Percentiles rank a stretch among this genome's conserved stretches.
Conservation (phyloP, 2,888 invertebrate species). For the Cheilosia vernalis region DNA sequence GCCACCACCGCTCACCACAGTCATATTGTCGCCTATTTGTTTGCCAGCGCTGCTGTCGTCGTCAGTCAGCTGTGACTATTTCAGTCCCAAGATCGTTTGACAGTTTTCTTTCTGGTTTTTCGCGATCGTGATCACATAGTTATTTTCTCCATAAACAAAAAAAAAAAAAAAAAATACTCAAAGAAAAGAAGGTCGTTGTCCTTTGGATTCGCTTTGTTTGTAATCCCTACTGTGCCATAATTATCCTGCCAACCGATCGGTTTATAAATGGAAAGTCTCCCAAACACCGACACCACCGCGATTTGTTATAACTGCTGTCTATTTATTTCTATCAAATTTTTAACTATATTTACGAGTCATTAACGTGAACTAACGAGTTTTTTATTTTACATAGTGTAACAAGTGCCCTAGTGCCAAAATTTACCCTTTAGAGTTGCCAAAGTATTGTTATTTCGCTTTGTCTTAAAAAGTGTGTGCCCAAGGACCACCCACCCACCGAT, state of each 20-base stretch:
- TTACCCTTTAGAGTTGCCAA: slow-evolving; percentile 19
- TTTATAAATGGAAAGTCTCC: slow-evolving; percentile 53
- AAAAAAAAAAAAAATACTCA: slow-evolving; percentile 3
- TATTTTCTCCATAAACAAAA: slow-evolving; percentile 1
- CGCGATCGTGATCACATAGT: slow-evolving; percentile 14
- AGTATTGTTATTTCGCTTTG: background rate
- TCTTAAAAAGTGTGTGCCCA: background rate
- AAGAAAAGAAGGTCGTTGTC: slow-evolving; percentile 52
- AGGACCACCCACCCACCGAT: slow-evolving; percentile 58
- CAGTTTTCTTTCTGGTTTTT: slow-evolving; percentile 41
- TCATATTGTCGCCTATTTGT: slow-evolving; percentile 3
- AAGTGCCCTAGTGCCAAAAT: slow-evolving; percentile 59
- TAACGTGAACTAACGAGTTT: background rate
- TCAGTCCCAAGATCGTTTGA: slow-evolving; percentile 31
- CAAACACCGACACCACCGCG: slow-evolving; percentile 19
- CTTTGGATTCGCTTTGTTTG: slow-evolving; percentile 9
- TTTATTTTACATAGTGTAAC: background rate
- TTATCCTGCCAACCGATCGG: slow-evolving; percentile 24
- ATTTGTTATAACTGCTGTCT: slow-evolving; percentile 3
- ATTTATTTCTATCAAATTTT: slow-evolving; percentile 23
- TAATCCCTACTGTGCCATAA: background rate
- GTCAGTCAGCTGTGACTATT: slow-evolving; percentile 12
- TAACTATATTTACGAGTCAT: slow-evolving; percentile 30
- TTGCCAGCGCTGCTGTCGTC: background rate
- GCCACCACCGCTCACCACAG: no score